These are phyloP conservation scores for Adoxophyes honmai DNA, from an alignment of 1,140 invertebrate genomes.

Conservation along the genomic window DNA sequence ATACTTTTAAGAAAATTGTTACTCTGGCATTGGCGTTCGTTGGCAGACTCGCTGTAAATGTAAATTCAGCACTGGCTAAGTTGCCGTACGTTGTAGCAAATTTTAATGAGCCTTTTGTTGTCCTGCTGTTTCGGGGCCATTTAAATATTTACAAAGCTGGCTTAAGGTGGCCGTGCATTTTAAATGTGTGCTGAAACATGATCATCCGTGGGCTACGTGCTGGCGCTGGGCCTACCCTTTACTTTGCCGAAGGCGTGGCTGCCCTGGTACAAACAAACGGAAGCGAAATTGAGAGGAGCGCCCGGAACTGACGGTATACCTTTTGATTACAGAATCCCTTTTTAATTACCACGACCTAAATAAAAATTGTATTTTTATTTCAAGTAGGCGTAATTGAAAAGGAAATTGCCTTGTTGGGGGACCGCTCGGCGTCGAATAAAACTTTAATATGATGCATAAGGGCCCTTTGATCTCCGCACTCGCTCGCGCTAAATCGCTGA, in stretches of 20 bases:
- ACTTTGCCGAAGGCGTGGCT: constrained; percentile 57
- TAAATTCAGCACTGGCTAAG: too few species aligned
- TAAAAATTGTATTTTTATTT: constrained; percentile 76
- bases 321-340: constrained; percentile 76
- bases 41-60: too few species aligned
- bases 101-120: constrained; percentile 5
- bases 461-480: constrained; percentile 71
- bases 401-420: constrained; percentile 67
- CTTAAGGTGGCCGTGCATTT: constrained; percentile 9
- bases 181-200: constrained; percentile 9
- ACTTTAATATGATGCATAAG: constrained; percentile 75
- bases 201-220: not conserved
- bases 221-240: constrained; percentile 53
- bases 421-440: constrained; percentile 62
- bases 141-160: constrained; percentile 3
- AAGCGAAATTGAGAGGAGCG: constrained; percentile 72
- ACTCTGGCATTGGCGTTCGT: too few species aligned
- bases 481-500: constrained; percentile 59
- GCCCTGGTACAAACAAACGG: constrained; percentile 70
- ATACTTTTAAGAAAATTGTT: too few species aligned
- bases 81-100: not conserved
- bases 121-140: not conserved
- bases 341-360: constrained; percentile 74
- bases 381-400: constrained; percentile 75
- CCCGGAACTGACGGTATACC: constrained; percentile 70